Evolutionary conservation across 2,888 invertebrate species (phyloP).

Genomic region (Mesopsocus fuscifrons): DNA sequence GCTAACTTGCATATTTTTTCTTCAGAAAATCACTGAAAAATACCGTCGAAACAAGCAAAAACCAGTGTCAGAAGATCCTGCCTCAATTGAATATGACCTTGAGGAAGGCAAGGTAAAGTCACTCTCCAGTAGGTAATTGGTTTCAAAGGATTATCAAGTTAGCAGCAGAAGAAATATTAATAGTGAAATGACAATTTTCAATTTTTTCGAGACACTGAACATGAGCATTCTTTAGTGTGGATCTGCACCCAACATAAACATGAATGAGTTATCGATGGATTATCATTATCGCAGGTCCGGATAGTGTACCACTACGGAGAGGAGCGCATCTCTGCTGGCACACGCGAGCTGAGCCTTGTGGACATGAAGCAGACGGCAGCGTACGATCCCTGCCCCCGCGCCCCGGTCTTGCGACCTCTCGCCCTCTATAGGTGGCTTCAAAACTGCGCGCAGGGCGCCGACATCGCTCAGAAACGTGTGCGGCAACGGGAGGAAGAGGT

Average conservation of each 20-base stretch:
- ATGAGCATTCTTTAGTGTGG: no score
- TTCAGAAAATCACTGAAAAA: slow-evolving; percentile 38
- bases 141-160: no score
- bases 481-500: no score
- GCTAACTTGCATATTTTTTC: no score
- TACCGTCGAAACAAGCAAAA: slow-evolving; percentile 32
- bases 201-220: no score
- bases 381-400: neutral
- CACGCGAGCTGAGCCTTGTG: slow-evolving; percentile 30
- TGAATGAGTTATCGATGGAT: no score
- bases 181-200: no score
- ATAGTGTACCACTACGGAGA: slow-evolving; percentile 42
- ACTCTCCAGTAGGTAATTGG: no score
- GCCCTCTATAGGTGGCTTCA: neutral
- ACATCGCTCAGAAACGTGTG: neutral
- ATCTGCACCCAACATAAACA: no score
- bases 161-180: no score
- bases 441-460: neutral
- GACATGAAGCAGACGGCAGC: neutral
- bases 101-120: no score
- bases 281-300: neutral
- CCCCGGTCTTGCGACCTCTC: neutral
- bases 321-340: slow-evolving; percentile 38
- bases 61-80: neutral
- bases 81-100: neutral